These are phyloP conservation scores for Zoanthus sansibaricus DNA, from an alignment of 92 coral and sea anemone species.

Conservation along the genomic window DNA sequence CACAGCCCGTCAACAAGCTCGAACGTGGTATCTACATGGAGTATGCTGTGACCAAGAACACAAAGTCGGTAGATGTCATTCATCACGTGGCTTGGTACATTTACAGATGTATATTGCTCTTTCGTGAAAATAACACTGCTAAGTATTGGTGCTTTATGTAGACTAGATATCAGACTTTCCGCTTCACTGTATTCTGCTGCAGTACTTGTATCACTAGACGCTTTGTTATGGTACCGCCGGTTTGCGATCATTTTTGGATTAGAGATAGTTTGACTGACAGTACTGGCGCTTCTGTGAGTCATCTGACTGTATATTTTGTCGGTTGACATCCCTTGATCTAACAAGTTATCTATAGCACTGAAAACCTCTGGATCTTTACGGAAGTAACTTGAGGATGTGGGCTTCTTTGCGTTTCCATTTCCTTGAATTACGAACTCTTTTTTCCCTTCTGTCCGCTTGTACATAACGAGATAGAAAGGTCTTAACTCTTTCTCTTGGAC, in stretches of 20 bases:
- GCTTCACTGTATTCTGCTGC: constrained; percentile 43
- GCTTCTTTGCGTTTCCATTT: constrained; percentile 69
- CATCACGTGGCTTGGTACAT: constrained; percentile 47
- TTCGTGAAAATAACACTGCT: constrained; percentile 62
- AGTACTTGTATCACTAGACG: constrained; percentile 31
- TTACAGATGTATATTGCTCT: constrained; percentile 56
- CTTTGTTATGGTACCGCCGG: constrained; percentile 27
- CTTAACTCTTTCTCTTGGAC: constrained; percentile 45
- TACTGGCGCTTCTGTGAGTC: constrained; percentile 36
- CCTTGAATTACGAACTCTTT: constrained; percentile 64
- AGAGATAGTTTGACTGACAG: constrained; percentile 71
- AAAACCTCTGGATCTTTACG: constrained; percentile 68
- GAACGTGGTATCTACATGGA: constrained; percentile 68
- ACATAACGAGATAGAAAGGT: constrained; percentile 58
- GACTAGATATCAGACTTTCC: constrained; percentile 52
- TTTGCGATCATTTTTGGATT: constrained; percentile 70
- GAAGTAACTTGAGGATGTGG: constrained; percentile 58
- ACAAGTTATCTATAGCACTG: constrained; percentile 47
- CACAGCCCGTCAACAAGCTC: constrained; percentile 79
- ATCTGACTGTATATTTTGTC: constrained; percentile 55
- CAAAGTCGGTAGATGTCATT: constrained; percentile 68
- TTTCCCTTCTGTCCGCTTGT: constrained; percentile 56
- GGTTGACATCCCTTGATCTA: constrained; percentile 67
- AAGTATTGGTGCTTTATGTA: constrained; percentile 45
- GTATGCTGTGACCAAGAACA: constrained; percentile 54